phyloP scores from a whole-genome alignment of 2,888 invertebrate genomes.

The Caenorhabditis virilis region DNA sequence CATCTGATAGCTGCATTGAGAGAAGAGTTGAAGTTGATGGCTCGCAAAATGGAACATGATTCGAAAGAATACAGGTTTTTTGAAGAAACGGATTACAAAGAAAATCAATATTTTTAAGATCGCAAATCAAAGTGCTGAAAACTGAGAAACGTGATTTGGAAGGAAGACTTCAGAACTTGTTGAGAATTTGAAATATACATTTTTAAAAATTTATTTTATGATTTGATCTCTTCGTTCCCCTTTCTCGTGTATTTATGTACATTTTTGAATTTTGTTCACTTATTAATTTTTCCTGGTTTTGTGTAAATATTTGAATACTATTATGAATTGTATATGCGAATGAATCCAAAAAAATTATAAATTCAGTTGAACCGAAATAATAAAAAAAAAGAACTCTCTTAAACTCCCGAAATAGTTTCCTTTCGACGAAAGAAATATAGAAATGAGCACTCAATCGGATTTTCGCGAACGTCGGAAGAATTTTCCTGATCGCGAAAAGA shows the following conservation, averaged over 20 bases:
- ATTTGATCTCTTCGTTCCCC: neutral
- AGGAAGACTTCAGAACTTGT: slow-evolving; percentile 24
- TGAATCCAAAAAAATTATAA: neutral
- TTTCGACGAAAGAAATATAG: too few relatives aligned
- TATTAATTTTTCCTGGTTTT: too few relatives aligned
- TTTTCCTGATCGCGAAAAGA: neutral
- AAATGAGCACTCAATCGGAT: too few relatives aligned
- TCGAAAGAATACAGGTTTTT: slow-evolving; percentile 34
- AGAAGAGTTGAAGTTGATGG: slow-evolving; percentile 44
- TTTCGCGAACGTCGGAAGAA: neutral
- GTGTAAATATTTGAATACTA: neutral
- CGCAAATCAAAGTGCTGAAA: slow-evolving; percentile 22
- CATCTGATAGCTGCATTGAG: slow-evolving; percentile 45
- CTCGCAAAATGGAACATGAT: slow-evolving; percentile 40
- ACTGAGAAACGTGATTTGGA: slow-evolving; percentile 28
- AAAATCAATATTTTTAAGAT: slow-evolving; percentile 2
- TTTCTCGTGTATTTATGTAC: neutral
- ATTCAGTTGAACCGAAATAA: neutral
- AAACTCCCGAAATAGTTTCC: too few relatives aligned
- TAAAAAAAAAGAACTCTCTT: neutral
- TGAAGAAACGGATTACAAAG: neutral
- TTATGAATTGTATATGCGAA: neutral
- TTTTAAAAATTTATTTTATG: neutral
- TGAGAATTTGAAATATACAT: slow-evolving; percentile 10
- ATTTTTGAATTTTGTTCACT: slow-evolving; percentile 3